Conservation (phyloP, 2,888 invertebrate species). For the Drosophila koepferae region DNA sequence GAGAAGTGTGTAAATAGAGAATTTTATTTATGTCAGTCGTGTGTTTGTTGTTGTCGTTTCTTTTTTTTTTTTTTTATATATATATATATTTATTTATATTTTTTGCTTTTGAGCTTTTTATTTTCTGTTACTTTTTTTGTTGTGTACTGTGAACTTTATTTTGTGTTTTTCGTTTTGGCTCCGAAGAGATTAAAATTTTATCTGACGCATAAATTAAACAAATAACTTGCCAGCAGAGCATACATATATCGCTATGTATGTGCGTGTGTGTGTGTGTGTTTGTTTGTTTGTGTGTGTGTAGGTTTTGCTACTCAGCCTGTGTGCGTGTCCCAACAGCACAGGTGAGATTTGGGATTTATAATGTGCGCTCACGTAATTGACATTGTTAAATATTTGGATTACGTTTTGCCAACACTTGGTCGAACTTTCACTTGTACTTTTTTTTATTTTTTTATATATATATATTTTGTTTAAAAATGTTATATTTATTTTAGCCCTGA, state of each 20-base stretch:
- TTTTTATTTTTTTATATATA: neutral
- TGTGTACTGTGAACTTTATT: conserved; percentile 61
- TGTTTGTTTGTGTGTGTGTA: conserved; percentile 17
- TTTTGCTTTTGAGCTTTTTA: conserved; percentile 7
- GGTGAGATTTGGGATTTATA: conserved; percentile 80
- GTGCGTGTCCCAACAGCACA: conserved; percentile 64
- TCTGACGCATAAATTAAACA: conserved; percentile 81
- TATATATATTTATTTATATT: too few species aligned
- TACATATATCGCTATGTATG: conserved; percentile 21
- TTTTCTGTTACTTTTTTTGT: conserved; percentile 35
- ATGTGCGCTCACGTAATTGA: conserved; percentile 79
- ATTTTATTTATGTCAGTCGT: conserved; percentile 66
- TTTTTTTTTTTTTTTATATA: neutral
- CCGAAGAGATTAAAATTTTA: conserved; percentile 80
- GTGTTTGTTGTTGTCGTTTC: conserved; percentile 32
- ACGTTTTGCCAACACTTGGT: conserved; percentile 35
- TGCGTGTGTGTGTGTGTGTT: conserved; percentile 6
- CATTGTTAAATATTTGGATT: conserved; percentile 80
- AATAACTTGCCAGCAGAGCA: conserved; percentile 65
- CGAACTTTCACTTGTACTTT: conserved; percentile 25
- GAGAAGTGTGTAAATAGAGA: conserved; percentile 77
- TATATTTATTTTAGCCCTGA: neutral
- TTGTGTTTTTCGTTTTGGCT: conserved; percentile 61
- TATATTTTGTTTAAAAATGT: neutral
- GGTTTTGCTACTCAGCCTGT: conserved; percentile 2